Conservation (phyloP, 2,113 vertebrate genomes). For the Mesoclemmys tuberculata region DNA sequence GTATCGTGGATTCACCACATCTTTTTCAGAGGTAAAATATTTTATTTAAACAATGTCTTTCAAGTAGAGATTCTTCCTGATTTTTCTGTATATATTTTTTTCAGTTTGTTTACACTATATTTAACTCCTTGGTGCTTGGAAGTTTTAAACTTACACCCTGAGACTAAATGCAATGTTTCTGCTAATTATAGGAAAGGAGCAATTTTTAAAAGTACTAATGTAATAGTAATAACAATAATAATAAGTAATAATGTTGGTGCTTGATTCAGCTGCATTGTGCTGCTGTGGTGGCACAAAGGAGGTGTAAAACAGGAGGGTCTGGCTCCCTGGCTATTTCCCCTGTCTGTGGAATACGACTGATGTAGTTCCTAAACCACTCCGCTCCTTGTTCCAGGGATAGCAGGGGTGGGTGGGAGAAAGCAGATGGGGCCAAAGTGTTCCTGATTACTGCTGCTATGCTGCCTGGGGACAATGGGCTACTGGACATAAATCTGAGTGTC, state of each 20-base stretch:
- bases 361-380: not conserved
- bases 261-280: not conserved
- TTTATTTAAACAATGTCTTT: not conserved
- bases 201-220: not conserved
- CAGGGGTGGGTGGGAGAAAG: too few relatives aligned
- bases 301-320: not conserved
- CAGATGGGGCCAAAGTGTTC: too few relatives aligned
- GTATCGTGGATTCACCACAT: not conserved
- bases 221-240: too few relatives aligned
- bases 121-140: not conserved
- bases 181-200: not conserved
- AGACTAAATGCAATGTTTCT: not conserved
- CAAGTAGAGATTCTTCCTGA: not conserved
- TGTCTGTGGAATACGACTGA: not conserved
- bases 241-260: too few relatives aligned
- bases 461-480: not conserved
- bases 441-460: not conserved
- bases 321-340: not conserved
- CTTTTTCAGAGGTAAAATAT: not conserved
- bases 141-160: not conserved
- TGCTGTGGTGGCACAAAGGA: not conserved
- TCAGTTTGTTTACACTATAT: not conserved
- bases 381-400: too few relatives aligned
- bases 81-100: not conserved
- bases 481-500: not conserved